Conservation (phyloP, 2,797 vertebrate genomes). For the Nothura maculosa region DNA sequence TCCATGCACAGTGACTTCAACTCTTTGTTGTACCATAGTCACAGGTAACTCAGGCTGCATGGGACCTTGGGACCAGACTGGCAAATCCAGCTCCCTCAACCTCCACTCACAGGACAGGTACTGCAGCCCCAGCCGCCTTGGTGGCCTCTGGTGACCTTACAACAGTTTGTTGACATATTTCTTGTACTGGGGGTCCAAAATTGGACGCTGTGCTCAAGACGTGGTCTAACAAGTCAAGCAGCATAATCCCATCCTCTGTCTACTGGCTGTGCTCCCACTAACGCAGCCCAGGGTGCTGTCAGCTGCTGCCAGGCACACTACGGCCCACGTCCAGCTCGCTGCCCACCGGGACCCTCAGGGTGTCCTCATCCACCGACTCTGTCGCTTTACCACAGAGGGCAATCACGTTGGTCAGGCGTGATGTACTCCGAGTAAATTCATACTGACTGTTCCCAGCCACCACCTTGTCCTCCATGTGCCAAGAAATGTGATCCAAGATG, state of each 20-base stretch:
- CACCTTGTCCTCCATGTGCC: neutral
- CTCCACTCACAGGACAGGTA: neutral
- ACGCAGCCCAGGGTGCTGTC: neutral
- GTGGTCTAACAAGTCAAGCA: neutral
- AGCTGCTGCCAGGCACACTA: neutral
- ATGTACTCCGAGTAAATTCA: neutral
- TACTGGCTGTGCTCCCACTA: neutral
- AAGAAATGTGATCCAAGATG: neutral
- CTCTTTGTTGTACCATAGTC: neutral
- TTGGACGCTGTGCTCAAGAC: neutral
- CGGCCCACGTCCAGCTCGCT: neutral
- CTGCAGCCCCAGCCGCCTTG: too few relatives aligned
- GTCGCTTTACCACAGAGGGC: neutral
- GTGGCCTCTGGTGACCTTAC: neutral
- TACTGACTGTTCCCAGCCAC: neutral
- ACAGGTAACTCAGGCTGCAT: neutral
- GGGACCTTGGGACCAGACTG: neutral
- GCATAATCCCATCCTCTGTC: neutral
- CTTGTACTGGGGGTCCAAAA: neutral
- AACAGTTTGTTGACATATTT: neutral
- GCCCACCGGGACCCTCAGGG: neutral
- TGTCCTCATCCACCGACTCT: neutral
- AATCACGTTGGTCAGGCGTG: neutral
- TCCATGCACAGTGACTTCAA: rapidly evolving
- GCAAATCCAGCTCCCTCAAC: neutral